Conservation (phyloP, 2,797 vertebrate species). For the Urophycis tenuis region DNA sequence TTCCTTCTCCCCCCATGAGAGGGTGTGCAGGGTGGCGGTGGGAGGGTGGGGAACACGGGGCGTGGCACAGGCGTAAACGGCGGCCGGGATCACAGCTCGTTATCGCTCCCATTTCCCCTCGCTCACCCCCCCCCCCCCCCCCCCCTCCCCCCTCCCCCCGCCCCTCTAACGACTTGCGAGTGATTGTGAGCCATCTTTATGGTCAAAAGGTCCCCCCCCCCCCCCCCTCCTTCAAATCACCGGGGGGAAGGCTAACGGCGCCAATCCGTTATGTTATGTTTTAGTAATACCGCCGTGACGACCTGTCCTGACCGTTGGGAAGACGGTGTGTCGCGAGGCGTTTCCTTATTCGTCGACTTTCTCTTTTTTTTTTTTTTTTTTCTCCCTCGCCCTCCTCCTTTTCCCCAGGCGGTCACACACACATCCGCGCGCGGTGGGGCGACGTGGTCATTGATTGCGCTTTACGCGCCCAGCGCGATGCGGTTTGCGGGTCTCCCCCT, state of each 20-base stretch:
- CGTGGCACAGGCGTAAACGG: slow-evolving; percentile 24
- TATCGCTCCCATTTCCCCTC: slow-evolving; percentile 38
- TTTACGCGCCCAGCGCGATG: background rate
- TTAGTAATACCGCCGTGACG: slow-evolving; percentile 34
- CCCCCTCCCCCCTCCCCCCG: slow-evolving; percentile 34
- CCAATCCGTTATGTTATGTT: slow-evolving; percentile 41
- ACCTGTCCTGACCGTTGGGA: slow-evolving; percentile 17
- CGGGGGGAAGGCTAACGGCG: slow-evolving; percentile 44
- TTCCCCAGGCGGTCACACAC: background rate
- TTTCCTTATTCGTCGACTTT: too few relatives aligned
- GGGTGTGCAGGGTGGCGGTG: background rate
- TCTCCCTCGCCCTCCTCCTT: too few relatives aligned
- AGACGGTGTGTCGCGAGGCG: background rate
- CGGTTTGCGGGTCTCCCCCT: background rate
- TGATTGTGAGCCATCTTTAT: slow-evolving; percentile 48
- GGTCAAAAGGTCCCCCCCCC: slow-evolving; percentile 45
- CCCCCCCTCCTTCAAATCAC: slow-evolving; percentile 52
- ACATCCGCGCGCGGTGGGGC: background rate
- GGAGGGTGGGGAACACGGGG: too few relatives aligned
- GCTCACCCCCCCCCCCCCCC: too few relatives aligned
- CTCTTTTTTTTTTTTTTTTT: background rate
- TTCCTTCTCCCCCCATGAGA: background rate
- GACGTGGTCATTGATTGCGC: slow-evolving; percentile 23
- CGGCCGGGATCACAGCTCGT: slow-evolving; percentile 40
- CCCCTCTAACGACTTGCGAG: slow-evolving; percentile 40